These are phyloP conservation scores for Geotrypetes seraphini DNA, from an alignment of 2,797 vertebrate genomes.

Conservation along the genomic window DNA sequence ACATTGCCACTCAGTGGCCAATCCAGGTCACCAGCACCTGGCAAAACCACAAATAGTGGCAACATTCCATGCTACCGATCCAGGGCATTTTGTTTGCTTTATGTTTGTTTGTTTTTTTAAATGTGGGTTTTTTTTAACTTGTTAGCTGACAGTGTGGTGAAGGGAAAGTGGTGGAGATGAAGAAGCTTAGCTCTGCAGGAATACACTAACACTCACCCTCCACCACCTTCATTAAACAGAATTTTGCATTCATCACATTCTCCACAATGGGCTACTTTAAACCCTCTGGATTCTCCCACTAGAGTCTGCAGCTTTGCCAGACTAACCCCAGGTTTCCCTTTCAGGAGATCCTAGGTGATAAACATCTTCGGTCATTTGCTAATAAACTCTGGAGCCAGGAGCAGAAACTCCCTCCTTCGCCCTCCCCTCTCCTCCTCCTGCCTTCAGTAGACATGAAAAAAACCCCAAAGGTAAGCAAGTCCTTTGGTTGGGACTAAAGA, in stretches of 20 bases:
- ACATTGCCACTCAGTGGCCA: no score
- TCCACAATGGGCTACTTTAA: conserved; percentile 31
- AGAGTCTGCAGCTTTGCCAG: conserved; percentile 25
- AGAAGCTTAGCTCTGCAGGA: conserved; percentile 29
- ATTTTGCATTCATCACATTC: conserved; percentile 39
- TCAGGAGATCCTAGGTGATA: conserved; percentile 5
- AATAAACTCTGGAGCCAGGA: not conserved
- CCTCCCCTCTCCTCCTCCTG: not conserved
- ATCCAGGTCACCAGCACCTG: no score
- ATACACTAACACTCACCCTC: conserved; percentile 16
- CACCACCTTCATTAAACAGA: conserved; percentile 27
- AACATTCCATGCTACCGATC: no score
- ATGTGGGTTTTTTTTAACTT: conserved; percentile 10
- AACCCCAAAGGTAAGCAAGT: no score
- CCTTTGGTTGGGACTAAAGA: conserved; percentile 3
- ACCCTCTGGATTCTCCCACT: conserved; percentile 11
- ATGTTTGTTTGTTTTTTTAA: no score
- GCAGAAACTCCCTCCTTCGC: not conserved
- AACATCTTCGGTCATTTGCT: conserved; percentile 5
- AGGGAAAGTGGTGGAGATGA: conserved; percentile 7
- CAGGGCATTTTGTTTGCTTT: no score
- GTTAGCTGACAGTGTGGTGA: conserved; percentile 16
- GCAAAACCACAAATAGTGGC: no score
- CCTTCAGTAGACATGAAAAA: conserved; percentile 1
- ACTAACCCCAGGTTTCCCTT: conserved; percentile 28